phyloP scores from a whole-genome alignment of 2,888 invertebrate genomes.

The Pyrgus malvae region DNA sequence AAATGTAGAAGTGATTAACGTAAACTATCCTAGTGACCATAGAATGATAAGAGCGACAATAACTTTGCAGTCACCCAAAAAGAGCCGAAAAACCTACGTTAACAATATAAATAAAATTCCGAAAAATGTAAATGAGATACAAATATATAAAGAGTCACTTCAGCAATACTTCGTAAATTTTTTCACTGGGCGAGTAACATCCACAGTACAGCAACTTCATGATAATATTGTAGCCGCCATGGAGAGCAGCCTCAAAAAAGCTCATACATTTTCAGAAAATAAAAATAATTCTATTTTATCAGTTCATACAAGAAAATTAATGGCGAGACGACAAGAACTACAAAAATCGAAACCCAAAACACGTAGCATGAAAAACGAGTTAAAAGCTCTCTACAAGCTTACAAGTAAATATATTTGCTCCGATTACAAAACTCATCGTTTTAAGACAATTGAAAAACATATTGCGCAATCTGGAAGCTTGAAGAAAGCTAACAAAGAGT shows the following conservation, averaged over 20 bases:
- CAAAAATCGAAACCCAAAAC: background rate
- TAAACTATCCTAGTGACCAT: background rate
- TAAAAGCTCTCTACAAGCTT: slow-evolving; percentile 27
- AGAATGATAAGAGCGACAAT: background rate
- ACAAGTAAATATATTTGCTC: background rate
- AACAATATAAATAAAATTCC: too few species aligned
- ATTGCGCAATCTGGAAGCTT: background rate
- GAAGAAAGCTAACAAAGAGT: slow-evolving; percentile 19
- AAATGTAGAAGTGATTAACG: background rate
- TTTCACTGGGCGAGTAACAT: background rate
- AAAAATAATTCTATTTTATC: background rate
- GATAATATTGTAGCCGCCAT: background rate
- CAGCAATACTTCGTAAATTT: background rate
- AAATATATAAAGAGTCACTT: background rate
- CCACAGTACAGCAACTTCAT: background rate
- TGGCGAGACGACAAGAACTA: background rate
- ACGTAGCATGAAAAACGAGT: slow-evolving; percentile 18
- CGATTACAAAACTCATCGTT: slow-evolving; percentile 1
- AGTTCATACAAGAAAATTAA: background rate
- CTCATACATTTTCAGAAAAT: too few species aligned
- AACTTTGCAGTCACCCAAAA: background rate
- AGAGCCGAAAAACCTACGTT: background rate
- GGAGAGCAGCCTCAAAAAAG: background rate
- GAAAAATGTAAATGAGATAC: background rate
- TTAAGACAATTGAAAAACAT: slow-evolving; percentile 2